A percentile compares a stretch with the other conserved stretches of the same genome.
These are phyloP conservation scores for Hydrozoanthus gracilis DNA, from an alignment of 92 coral and sea anemone genomes.

Conservation along the genomic window DNA sequence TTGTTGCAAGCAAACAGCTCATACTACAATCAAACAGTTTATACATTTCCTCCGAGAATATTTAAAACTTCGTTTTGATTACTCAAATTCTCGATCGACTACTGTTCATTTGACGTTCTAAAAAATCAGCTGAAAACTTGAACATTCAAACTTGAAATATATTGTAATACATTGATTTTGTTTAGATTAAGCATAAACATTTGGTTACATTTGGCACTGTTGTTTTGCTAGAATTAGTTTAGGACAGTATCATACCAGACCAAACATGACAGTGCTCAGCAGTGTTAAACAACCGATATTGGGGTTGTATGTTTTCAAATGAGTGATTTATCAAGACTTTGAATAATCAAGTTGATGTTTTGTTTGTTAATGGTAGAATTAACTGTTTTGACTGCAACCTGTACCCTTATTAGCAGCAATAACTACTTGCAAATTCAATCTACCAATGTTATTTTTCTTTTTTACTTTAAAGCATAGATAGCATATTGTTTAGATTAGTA, in stretches of 20 bases:
- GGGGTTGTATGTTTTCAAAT: neutral
- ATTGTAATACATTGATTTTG: neutral
- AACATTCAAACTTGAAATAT: neutral
- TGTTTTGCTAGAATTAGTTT: conserved; percentile 1
- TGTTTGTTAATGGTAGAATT: neutral
- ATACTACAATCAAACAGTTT: neutral
- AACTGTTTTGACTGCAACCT: neutral
- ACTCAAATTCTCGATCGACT: neutral
- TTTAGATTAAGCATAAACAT: neutral
- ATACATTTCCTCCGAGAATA: neutral
- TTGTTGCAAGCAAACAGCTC: conserved; percentile 10
- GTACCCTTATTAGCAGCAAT: neutral
- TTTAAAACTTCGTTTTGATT: neutral
- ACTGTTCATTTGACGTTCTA: neutral
- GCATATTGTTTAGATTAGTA: too few relatives aligned
- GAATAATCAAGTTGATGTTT: neutral
- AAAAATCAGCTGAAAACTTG: conserved; percentile 6
- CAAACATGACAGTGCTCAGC: conserved; percentile 7
- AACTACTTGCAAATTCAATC: neutral
- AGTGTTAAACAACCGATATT: neutral
- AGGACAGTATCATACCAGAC: conserved; percentile 14
- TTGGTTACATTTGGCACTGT: neutral
- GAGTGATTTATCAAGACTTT: too few relatives aligned
- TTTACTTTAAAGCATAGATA: too few relatives aligned
- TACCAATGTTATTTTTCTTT: too few relatives aligned